phyloP scores from a whole-genome alignment of 2,113 vertebrate species.

The Neogobius melanostomus region DNA sequence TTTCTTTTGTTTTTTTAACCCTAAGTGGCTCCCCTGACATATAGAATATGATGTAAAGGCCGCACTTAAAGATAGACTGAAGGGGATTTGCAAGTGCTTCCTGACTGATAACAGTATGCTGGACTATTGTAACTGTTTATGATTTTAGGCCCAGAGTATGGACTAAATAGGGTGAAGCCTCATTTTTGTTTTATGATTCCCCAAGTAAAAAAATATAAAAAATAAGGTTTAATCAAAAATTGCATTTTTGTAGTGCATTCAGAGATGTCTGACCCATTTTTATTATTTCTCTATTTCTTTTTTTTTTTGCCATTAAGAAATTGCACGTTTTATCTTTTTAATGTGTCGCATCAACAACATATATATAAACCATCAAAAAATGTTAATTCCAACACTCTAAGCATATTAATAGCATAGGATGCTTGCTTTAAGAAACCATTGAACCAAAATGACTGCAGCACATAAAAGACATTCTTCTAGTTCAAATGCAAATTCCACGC shows the following conservation, averaged over 20 bases:
- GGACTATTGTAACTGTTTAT: too few species aligned
- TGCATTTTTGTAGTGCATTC: too few species aligned
- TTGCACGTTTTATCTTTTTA: background rate
- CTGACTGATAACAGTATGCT: background rate
- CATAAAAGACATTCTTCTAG: background rate
- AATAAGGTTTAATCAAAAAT: too few species aligned
- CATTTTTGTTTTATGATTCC: too few species aligned
- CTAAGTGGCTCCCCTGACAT: conserved; percentile 31
- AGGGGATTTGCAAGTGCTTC: conserved; percentile 18
- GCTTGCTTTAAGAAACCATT: background rate
- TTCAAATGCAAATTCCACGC: background rate
- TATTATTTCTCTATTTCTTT: too few species aligned
- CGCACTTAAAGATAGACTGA: conserved; percentile 29
- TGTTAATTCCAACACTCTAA: background rate
- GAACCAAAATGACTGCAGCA: background rate
- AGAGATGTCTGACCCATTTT: too few species aligned
- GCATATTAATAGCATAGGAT: background rate
- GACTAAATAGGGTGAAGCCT: too few species aligned
- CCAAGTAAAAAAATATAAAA: too few species aligned
- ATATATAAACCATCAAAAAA: background rate
- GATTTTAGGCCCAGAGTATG: too few species aligned
- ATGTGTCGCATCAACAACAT: background rate
- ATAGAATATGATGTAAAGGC: conserved; percentile 46
- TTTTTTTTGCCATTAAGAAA: background rate
- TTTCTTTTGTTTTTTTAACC: conserved; percentile 22